Evolutionary conservation across 2,113 vertebrate species (phyloP).

Genomic region (Corythornis vintsioides): DNA sequence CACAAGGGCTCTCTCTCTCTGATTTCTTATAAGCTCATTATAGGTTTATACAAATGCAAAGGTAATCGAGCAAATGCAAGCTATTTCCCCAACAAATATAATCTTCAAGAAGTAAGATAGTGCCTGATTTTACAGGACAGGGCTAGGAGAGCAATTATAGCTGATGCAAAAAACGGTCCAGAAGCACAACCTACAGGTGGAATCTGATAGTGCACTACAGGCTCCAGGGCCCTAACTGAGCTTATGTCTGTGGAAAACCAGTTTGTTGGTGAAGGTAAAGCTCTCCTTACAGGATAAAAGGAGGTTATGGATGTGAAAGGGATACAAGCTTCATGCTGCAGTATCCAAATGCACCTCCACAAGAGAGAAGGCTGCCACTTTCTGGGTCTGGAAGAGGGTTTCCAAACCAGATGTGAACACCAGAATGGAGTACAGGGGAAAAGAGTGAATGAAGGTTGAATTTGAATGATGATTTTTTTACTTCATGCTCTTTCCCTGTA

Average conservation of each 20-base stretch:
- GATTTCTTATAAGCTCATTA: background rate
- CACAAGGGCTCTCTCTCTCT: background rate
- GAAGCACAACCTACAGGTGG: constrained; percentile 44
- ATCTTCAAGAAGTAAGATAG: background rate
- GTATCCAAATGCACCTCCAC: accelerated
- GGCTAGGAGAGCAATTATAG: accelerated
- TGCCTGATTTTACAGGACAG: background rate
- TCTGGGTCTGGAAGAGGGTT: background rate
- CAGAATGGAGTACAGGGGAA: background rate
- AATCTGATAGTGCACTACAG: background rate
- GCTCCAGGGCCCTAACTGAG: accelerated
- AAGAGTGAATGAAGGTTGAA: background rate
- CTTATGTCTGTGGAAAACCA: accelerated
- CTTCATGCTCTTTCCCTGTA: background rate
- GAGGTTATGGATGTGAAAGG: accelerated
- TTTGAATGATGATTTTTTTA: background rate
- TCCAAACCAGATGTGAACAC: background rate
- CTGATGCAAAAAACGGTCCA: background rate
- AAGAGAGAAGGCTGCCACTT: accelerated
- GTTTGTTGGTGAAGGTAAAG: accelerated
- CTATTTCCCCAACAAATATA: background rate
- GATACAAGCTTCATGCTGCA: too few species aligned
- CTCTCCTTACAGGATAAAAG: background rate
- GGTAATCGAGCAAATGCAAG: background rate
- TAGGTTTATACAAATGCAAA: background rate